Evolutionary conservation across 2,888 invertebrate species (phyloP).

Genomic region (Blastobasis adustella): DNA sequence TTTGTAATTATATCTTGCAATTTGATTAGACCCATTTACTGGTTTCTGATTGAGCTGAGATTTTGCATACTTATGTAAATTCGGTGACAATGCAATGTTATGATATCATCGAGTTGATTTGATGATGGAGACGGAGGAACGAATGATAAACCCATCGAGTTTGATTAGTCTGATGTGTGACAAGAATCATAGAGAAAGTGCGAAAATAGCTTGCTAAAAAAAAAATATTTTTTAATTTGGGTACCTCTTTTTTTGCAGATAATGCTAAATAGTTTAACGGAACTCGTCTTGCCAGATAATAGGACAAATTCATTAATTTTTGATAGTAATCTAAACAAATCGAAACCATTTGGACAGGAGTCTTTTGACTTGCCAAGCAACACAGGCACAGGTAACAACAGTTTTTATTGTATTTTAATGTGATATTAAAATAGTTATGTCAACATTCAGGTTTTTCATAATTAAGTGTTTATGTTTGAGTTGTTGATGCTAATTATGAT

Average conservation of each 20-base stretch:
- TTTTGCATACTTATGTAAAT: no score
- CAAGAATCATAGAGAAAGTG: no score
- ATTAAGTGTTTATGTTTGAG: no score
- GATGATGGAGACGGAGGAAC: no score
- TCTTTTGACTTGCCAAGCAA: constrained; percentile 31
- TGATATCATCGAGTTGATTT: no score
- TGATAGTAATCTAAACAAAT: constrained; percentile 32
- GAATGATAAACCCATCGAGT: no score
- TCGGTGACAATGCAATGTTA: no score
- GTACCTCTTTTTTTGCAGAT: constrained; percentile 32
- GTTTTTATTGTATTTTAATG: neutral
- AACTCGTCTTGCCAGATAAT: constrained; percentile 41
- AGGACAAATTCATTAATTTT: constrained; percentile 35
- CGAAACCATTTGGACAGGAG: constrained; percentile 31
- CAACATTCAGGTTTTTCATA: neutral
- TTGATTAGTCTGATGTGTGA: no score
- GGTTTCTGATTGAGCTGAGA: no score
- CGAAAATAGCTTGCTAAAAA: neutral
- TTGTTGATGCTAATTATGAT: no score
- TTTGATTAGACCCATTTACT: no score
- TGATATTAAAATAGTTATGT: neutral
- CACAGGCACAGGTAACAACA: constrained; percentile 31
- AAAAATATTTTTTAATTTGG: neutral
- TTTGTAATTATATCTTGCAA: no score
- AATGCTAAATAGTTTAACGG: constrained; percentile 43